Evolutionary conservation across 2,888 invertebrate genomes (phyloP), one percentile per base, ranked within the genome.

Genomic region (Mylabris sibirica): DNA sequence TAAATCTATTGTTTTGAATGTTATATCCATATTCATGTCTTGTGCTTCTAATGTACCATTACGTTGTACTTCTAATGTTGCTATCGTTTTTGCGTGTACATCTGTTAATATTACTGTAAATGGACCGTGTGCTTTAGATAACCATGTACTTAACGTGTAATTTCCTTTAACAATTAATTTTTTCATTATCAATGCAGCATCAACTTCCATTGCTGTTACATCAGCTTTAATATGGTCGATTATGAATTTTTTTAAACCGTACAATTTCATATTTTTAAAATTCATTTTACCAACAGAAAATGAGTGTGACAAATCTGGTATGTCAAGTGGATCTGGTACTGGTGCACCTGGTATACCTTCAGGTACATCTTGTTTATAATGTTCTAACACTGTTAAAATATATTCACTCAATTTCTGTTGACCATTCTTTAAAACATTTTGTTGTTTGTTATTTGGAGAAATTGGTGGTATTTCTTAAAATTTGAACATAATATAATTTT

Each of bases 361-460:
- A 0, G 94, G 94, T 83, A 95, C 92, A 17, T 90, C 87, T 79
- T 94, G 90, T 82, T 95, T 93, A 83, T 92, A 95, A 81, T 95
- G 94, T 67, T 92, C 91, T 49, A 96, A 80, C 9, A 94, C 86
- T 8, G 87, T 86, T 60, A 91, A 86, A 59, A 95, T 88, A 79
- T 91, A 90, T 69, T 92, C 90, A 67, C 93, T 92, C 60, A 95
- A 85, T 77, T 90, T 91, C 79, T 90, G 88, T 81, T 92, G 90
- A 9, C 89, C 90, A 64, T 77, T 65, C 60, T 74, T 22, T 34
- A 66, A 6, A 14, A 57, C 14, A 30, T 66, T n/a, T 59, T 69
- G 61, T 9, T 69, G 35, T 62, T 66, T 66, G 34, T 57, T 17
- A 20, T 49, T 49, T 9, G 3, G 49, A 49, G 44, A 9, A 17